Evolutionary conservation across 23 tunicate genomes (phyloP), one percentile per base, ranked within the genome.

Genomic region (Aplidium turbinatum): DNA sequence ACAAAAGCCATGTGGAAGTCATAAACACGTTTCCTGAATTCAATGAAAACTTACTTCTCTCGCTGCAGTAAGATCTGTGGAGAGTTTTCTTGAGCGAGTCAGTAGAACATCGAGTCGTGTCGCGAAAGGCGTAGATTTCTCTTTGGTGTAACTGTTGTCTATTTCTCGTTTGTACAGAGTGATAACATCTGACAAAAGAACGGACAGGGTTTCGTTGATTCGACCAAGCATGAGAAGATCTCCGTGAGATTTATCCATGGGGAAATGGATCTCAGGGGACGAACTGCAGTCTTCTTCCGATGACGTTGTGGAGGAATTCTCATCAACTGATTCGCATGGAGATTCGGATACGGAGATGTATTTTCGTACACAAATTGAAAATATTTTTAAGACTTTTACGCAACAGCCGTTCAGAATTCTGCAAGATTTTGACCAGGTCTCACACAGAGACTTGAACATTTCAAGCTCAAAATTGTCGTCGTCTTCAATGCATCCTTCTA

Each of bases 131-230:
- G n/a, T 3, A 9, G 33, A 30, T 47, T 9, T 9, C 20, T 48
- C 58, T 3, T 47, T 35, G 16, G 9, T 5, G 35, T 70, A 35
- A 11, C 50, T 9, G 20, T 23, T 48, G 3, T 47, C 31, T 38
- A 70, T 6, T 7, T 70, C 76, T 2, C 76, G 58, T 27, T 70
- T 70, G 76, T 47, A 47, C 19, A 70, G 29, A 5, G 26, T 38
- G 4, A 70, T 47, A 13, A 70, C 76, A 35, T 70, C 76, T 3
- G 58, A 70, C 11, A 70, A 30, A 47, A 70, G 76, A 3, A 70
- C 18, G 35, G 36, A 48, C 19, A 70, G 57, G 4, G 76, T 47
- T 28, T 46, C 76, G 6, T 5, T 27, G 20, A 29, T 28, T 70
- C 76, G 19, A 26, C n/a, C 58, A 6, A 47, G 11, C 35, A 5